These are phyloP conservation scores for Dromius quadrimaculatus DNA, from an alignment of 2,888 invertebrate genomes.

Conservation along the genomic window DNA sequence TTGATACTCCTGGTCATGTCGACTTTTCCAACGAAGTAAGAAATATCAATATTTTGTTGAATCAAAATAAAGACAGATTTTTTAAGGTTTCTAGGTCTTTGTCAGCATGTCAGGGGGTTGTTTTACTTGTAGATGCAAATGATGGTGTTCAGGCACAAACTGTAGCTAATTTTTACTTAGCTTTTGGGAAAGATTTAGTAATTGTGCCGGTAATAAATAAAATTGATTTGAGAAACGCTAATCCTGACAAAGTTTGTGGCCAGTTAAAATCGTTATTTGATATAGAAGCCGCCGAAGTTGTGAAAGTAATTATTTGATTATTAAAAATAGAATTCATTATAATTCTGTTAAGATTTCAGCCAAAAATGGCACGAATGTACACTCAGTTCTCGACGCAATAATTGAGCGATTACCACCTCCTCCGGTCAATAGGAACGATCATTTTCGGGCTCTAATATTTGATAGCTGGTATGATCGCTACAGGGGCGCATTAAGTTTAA, in stretches of 20 bases:
- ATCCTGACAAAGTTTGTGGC: slow-evolving; percentile 83
- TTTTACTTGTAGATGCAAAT: slow-evolving; percentile 95
- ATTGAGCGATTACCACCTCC: slow-evolving; percentile 85
- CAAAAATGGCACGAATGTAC: slow-evolving; percentile 88
- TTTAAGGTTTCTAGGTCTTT: slow-evolving; percentile 84
- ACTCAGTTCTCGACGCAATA: slow-evolving; percentile 81
- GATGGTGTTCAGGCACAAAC: slow-evolving; percentile 98
- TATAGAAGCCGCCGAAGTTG: slow-evolving; percentile 77
- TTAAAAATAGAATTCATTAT: slow-evolving; percentile 16
- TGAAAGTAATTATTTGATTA: slow-evolving; percentile 72
- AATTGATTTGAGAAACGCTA: slow-evolving; percentile 92
- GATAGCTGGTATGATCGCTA: slow-evolving; percentile 95
- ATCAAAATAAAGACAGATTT: slow-evolving; percentile 5
- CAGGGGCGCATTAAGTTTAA: slow-evolving; percentile 82
- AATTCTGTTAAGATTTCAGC: slow-evolving; percentile 78
- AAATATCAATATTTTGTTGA: not conserved
- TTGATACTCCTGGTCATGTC: slow-evolving; percentile 98
- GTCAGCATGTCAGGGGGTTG: slow-evolving; percentile 93
- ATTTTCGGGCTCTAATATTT: slow-evolving; percentile 87
- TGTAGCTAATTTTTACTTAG: slow-evolving; percentile 94
- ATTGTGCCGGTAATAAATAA: slow-evolving; percentile 97
- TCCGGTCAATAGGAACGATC: slow-evolving; percentile 69
- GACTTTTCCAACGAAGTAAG: slow-evolving; percentile 97
- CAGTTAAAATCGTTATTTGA: slow-evolving; percentile 88
- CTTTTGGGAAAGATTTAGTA: slow-evolving; percentile 82